phyloP scores from a whole-genome alignment of 37 sponge, comb jelly and placozoan genomes.

The Chondrilla cf. caribensis region DNA sequence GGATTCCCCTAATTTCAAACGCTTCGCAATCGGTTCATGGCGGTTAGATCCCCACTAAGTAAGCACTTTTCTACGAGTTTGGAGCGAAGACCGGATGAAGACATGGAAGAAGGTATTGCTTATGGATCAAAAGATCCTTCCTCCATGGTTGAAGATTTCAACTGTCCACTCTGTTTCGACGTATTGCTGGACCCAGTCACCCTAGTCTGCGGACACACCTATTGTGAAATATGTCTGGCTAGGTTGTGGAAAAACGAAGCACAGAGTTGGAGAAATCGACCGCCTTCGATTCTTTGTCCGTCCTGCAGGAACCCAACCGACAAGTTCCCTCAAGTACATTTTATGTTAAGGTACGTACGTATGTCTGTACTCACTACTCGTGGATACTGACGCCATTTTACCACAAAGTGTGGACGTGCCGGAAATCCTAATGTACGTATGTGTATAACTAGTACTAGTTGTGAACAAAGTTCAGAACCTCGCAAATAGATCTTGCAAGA shows the following conservation, averaged over 20 bases:
- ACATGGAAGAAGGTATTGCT: not conserved
- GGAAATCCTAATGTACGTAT: not conserved
- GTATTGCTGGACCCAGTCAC: slow-evolving; percentile 55
- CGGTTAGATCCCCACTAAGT: not conserved
- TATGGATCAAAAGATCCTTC: not conserved
- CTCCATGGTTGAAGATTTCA: not conserved
- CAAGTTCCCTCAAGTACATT: slow-evolving; percentile 59
- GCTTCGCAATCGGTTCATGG: too few species aligned
- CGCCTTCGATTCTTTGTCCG: slow-evolving; percentile 40
- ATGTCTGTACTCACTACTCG: not conserved
- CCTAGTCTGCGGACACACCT: slow-evolving; percentile 75
- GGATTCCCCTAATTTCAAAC: not conserved
- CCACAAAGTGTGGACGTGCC: not conserved
- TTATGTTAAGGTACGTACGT: slow-evolving; percentile 46
- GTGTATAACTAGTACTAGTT: too few species aligned
- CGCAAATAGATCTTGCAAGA: too few species aligned
- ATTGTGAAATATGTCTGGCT: slow-evolving; percentile 74
- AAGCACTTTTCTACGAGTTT: not conserved
- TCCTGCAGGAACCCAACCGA: slow-evolving; percentile 61
- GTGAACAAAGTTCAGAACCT: too few species aligned
- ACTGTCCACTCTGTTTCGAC: slow-evolving; percentile 49
- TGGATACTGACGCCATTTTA: not conserved
- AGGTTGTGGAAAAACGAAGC: slow-evolving; percentile 34
- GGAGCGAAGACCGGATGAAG: not conserved
- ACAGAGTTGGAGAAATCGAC: not conserved